These are phyloP conservation scores for Setipinna tenuifilis DNA, from an alignment of 2,797 vertebrate genomes.

Conservation along the genomic window DNA sequence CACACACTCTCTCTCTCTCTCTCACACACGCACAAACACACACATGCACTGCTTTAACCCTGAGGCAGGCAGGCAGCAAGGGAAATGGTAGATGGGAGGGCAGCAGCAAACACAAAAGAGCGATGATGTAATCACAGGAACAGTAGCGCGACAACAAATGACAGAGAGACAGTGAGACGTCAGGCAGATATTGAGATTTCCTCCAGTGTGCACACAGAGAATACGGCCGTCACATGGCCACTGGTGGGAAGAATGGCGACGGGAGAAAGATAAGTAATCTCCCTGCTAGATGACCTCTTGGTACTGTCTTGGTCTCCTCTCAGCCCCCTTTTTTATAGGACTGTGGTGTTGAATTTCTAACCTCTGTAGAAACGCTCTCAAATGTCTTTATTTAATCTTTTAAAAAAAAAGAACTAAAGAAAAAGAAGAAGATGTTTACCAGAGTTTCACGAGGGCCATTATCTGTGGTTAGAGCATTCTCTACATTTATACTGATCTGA, in stretches of 20 bases:
- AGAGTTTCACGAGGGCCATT: neutral
- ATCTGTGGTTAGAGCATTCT: neutral
- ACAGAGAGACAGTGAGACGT: neutral
- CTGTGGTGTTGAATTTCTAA: conserved; percentile 4
- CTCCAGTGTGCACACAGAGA: neutral
- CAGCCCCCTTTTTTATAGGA: neutral
- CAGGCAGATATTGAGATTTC: conserved; percentile 17
- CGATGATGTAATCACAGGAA: conserved; percentile 50
- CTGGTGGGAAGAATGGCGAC: neutral
- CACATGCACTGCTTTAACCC: conserved; percentile 9
- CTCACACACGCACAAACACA: conserved; percentile 29
- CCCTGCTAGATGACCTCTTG: neutral
- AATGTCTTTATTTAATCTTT: neutral
- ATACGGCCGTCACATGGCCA: neutral
- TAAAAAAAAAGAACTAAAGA: neutral
- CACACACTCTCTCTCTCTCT: neutral
- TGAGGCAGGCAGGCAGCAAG: conserved; percentile 44
- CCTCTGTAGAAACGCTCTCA: neutral
- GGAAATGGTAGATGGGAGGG: conserved; percentile 37
- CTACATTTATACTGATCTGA: neutral
- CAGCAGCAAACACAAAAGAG: conserved; percentile 45
- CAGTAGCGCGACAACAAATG: conserved; percentile 31
- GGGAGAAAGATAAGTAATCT: conserved; percentile 7
- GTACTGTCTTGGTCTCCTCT: neutral
- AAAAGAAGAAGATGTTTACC: neutral